These are phyloP conservation scores for Hemiscyllium ocellatum DNA, from an alignment of 2,113 vertebrate genomes.

Conservation along the genomic window DNA sequence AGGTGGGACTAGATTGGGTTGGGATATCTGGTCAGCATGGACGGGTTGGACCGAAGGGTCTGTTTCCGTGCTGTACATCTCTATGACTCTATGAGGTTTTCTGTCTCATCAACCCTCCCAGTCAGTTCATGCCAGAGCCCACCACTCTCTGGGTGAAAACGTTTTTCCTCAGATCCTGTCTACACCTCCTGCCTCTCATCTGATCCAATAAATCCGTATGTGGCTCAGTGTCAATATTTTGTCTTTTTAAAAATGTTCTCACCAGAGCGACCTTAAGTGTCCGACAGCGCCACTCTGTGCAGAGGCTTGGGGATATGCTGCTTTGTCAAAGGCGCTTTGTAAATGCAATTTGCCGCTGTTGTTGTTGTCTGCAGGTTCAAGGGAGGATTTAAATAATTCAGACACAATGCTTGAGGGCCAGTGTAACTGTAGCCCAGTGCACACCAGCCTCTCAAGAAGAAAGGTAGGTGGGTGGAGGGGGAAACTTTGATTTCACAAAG, in stretches of 20 bases:
- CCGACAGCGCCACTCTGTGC: neutral
- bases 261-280: too few relatives aligned
- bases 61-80: too few relatives aligned
- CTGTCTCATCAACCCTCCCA: too few relatives aligned
- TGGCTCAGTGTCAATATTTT: neutral
- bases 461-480: neutral
- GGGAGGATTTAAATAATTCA: neutral
- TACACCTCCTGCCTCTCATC: neutral
- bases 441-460: neutral
- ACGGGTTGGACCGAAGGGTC: too few relatives aligned
- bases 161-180: too few relatives aligned
- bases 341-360: neutral
- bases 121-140: too few relatives aligned
- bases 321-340: neutral
- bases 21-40: too few relatives aligned
- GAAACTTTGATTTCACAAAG: neutral
- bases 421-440: neutral
- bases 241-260: too few relatives aligned
- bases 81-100: too few relatives aligned
- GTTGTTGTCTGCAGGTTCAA: neutral
- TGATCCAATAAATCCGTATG: neutral
- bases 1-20: too few relatives aligned
- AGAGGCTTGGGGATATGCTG: neutral
- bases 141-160: too few relatives aligned
- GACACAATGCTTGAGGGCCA: neutral